Conservation (phyloP, 1,140 invertebrate genomes). For the Zaprionus capensis region DNA sequence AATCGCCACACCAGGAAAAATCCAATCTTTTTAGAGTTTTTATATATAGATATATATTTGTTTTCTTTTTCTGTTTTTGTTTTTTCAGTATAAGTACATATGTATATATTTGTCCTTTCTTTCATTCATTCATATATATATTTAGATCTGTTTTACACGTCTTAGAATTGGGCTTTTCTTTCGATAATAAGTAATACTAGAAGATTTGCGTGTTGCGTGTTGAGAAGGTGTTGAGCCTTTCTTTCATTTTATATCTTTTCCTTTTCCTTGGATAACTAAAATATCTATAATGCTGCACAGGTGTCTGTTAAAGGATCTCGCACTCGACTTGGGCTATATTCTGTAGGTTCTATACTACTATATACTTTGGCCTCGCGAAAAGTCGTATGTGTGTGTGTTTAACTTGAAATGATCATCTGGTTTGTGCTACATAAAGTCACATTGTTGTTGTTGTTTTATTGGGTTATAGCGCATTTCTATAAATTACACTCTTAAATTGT, state of each 20-base stretch:
- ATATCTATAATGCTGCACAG: conserved; percentile 14
- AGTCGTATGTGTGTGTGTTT: conserved; percentile 34
- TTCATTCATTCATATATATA: conserved; percentile 30
- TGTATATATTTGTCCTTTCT: conserved; percentile 26
- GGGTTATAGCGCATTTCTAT: conserved; percentile 41
- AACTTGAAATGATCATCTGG: conserved; percentile 27
- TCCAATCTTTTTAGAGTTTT: conserved; percentile 13
- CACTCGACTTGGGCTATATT: conserved; percentile 25
- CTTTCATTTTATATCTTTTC: background rate
- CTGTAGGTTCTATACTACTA: conserved; percentile 4
- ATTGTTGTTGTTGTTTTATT: background rate
- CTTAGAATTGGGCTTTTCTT: conserved; percentile 50
- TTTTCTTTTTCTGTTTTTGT: background rate
- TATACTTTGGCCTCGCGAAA: conserved; percentile 39
- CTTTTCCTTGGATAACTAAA: conserved; percentile 19
- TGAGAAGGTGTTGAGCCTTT: conserved; percentile 20
- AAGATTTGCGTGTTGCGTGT: conserved; percentile 39
- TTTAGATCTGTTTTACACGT: conserved; percentile 49
- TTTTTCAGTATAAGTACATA: conserved; percentile 36
- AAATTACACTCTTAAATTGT: conserved; percentile 51
- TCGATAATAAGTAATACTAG: conserved; percentile 48
- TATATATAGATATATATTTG: conserved; percentile 32
- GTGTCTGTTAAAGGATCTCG: conserved; percentile 8
- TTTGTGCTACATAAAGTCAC: conserved; percentile 32
- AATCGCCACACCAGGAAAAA: conserved; percentile 14